A percentile compares a stretch with the other conserved stretches of the same genome.
These are phyloP conservation scores for Thymallus thymallus DNA, from an alignment of 2,113 vertebrate species.

Conservation along the genomic window DNA sequence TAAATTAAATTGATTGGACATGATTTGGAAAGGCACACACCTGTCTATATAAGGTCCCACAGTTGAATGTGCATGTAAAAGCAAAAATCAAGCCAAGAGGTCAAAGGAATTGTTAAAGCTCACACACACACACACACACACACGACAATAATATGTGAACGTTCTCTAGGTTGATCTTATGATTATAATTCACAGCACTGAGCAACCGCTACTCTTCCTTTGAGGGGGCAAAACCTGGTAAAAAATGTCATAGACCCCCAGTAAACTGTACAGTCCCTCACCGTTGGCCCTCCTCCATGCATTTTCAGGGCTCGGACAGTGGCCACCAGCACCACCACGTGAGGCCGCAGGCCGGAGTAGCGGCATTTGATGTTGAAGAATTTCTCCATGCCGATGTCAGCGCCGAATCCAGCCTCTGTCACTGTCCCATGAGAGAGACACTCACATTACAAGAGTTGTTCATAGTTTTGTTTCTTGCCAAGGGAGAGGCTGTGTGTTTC, in stretches of 20 bases:
- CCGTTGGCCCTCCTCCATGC: constrained; percentile 95
- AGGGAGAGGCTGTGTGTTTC: background rate
- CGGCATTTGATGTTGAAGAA: constrained; percentile 98
- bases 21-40: too few species aligned
- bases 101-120: too few species aligned
- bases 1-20: too few species aligned
- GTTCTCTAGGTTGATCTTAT: background rate
- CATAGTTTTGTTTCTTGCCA: too few species aligned
- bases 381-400: constrained; percentile 98
- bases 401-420: constrained; percentile 96
- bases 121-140: too few species aligned
- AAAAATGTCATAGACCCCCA: background rate
- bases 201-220: background rate
- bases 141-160: background rate
- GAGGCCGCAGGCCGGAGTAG: constrained; percentile 88
- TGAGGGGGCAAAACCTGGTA: too few species aligned
- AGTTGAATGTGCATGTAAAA: too few species aligned
- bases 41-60: too few species aligned
- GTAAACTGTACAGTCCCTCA: constrained; percentile 60
- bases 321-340: constrained; percentile 93
- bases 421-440: constrained; percentile 67
- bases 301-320: constrained; percentile 95
- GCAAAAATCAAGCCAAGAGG: too few species aligned
- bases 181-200: background rate
- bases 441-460: background rate